Evolutionary conservation across 2,113 vertebrate species (phyloP), one percentile per base, ranked within the genome.

Genomic region (Pipa parva): DNA sequence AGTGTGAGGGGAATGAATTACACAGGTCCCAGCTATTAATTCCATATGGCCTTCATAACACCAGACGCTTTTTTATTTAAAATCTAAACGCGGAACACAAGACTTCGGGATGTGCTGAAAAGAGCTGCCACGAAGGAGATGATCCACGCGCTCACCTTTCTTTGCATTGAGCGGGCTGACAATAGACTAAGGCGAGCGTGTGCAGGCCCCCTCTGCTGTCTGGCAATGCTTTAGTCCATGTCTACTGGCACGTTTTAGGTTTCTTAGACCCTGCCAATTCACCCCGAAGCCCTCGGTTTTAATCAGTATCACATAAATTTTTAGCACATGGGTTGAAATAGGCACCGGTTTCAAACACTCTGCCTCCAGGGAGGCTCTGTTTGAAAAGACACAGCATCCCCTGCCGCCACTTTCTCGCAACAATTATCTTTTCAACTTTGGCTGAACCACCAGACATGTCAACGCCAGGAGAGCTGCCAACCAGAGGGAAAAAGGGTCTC

Each of bases 351-450:
- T 77, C 80, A 76, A 77, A 77, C 79, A 76, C 71, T 67, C 75
- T 45, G 84, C 83, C 84, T 86, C 83, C 61, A 78, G 84, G 81
- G 70, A 27, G 54, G 78, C 75, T 76, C 78, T 76, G 79, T 73
- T 42, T 77, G 77, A 77, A 71, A 83, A 71, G 65, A 55, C 85
- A 83, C 72, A 75, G 82, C 82, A 77, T 51, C 80, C 37, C 26
- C 79, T 63, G 12, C 76, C 74, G 2, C 82, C 71, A 75, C 76
- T 83, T 25, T 75, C 81, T 81, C 78, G 28, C 71, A 74, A 71
- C 74, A 84, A 84, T 83, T 76, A 78, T 84, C 82, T 75, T 77
- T n/a, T 88, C 84, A 87, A 84, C 87, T 88, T 70, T 87, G 84
- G 84, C 87, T 88, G 89, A 88, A 84, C 88, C 75, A 46, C 3